Percentiles rank a stretch among this genome's conserved stretches.
Conservation (phyloP, 23 tunicate species). For the Clavelina lepadiformis region DNA sequence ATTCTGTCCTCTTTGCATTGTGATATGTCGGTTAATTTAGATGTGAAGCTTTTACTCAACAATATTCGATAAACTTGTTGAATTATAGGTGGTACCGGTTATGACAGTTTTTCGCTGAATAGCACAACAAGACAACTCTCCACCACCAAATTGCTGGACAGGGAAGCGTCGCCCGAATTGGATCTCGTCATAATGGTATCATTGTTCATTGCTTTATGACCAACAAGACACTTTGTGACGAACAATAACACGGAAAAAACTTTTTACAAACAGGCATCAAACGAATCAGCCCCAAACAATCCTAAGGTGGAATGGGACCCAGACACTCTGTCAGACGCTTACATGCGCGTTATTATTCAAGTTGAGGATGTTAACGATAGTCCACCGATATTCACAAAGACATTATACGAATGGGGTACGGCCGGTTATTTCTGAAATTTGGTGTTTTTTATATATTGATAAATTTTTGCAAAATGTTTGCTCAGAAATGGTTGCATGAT, state of each 20-base stretch:
- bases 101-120: constrained; percentile 19
- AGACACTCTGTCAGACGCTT: no score
- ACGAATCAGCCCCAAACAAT: no score
- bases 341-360: constrained; percentile 26
- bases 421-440: neutral
- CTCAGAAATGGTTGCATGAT: no score
- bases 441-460: neutral
- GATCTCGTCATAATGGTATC: constrained; percentile 46
- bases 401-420: constrained; percentile 31
- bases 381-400: constrained; percentile 28
- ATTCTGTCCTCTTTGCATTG: no score
- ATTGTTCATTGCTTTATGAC: neutral
- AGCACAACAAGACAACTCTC: constrained; percentile 8
- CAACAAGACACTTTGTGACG: no score
- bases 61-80: neutral
- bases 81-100: constrained; percentile 15
- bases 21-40: no score
- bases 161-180: constrained; percentile 10
- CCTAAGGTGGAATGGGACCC: no score
- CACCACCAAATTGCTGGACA: constrained; percentile 7
- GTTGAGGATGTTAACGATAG: constrained; percentile 51
- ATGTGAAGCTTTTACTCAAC: no score
- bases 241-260: no score
- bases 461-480: neutral
- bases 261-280: no score